Conservation (phyloP, 2,797 vertebrate genomes). For the Acanthurus tractus region DNA sequence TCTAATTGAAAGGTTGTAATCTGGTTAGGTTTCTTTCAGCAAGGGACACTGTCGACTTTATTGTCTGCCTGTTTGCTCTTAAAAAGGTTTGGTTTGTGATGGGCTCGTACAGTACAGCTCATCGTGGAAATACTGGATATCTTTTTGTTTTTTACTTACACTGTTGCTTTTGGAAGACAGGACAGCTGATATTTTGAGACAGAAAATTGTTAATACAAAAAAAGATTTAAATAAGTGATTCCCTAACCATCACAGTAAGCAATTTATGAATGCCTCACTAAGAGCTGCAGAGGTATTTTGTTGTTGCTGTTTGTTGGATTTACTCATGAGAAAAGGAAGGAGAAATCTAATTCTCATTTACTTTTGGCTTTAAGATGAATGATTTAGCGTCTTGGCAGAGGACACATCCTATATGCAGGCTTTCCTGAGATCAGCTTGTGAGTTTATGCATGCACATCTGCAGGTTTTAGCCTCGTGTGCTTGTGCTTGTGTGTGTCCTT, state of each 20-base stretch:
- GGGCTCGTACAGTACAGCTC: constrained; percentile 22
- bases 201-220: constrained; percentile 31
- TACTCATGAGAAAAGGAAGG: constrained; percentile 4
- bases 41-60: constrained; percentile 37
- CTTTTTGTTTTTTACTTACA: background rate
- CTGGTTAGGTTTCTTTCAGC: constrained; percentile 40
- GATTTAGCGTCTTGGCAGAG: constrained; percentile 42
- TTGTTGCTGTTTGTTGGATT: constrained; percentile 39
- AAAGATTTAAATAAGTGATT: constrained; percentile 32
- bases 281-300: constrained; percentile 28
- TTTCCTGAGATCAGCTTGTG: constrained; percentile 23
- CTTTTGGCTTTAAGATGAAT: constrained; percentile 42
- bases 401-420: constrained; percentile 24
- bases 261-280: constrained; percentile 35
- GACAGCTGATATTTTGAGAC: constrained; percentile 3
- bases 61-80: constrained; percentile 35
- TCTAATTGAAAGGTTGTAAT: constrained; percentile 31
- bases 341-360: constrained; percentile 41
- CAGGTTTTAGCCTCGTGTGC: background rate
- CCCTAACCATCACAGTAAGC: constrained; percentile 27
- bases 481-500: constrained; percentile 24
- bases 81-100: constrained; percentile 37
- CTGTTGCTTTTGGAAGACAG: background rate
- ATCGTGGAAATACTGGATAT: constrained; percentile 9
- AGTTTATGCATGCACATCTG: background rate